Conservation (phyloP, 2,797 vertebrate species). For the Perodicticus potto region DNA sequence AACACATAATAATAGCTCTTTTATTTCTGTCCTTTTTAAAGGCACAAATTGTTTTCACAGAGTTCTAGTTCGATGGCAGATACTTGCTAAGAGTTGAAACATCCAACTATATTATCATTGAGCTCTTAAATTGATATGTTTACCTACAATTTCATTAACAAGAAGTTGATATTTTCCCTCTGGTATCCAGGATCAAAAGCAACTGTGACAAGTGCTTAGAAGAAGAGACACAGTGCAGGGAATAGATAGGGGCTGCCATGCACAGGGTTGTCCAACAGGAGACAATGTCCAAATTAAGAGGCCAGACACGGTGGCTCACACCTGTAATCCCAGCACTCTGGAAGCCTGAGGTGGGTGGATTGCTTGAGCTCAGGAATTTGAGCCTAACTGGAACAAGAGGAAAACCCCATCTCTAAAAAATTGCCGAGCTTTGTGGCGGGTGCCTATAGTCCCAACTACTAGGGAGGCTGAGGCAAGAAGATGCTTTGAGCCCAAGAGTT, state of each 20-base stretch:
- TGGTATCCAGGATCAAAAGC: background rate
- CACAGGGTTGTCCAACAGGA: background rate
- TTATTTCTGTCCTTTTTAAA: constrained; percentile 39
- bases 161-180: background rate
- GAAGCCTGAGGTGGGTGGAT: no score
- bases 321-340: no score
- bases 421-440: no score
- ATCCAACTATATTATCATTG: background rate
- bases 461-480: no score
- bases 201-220: background rate
- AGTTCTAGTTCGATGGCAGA: background rate
- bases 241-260: background rate
- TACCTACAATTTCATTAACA: background rate
- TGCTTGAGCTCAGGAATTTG: no score
- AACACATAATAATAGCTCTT: background rate
- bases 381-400: no score
- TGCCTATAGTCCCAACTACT: no score
- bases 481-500: no score
- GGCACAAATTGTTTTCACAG: background rate
- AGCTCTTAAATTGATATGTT: background rate
- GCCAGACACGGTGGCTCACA: no score
- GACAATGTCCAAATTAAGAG: background rate
- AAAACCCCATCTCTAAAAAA: no score
- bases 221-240: background rate
- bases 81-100: background rate